Conservation (phyloP, 1,140 invertebrate genomes). For the Drusus annulatus region DNA sequence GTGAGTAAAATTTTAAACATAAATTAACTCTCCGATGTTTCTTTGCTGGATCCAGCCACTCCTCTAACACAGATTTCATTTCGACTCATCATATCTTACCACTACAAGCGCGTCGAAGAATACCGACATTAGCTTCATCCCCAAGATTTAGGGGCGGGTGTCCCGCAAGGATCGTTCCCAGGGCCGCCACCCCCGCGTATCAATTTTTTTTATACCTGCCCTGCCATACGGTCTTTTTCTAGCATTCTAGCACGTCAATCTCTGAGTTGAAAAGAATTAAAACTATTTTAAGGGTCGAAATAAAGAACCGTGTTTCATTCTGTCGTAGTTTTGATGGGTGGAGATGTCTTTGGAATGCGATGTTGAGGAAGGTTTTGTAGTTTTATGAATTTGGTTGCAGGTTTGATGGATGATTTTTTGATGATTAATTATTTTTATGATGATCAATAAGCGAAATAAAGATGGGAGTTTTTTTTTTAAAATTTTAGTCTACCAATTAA, state of each 20-base stretch:
- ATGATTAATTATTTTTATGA: too few relatives aligned
- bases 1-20: neutral
- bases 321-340: too few relatives aligned
- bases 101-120: neutral
- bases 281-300: neutral
- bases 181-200: neutral
- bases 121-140: neutral
- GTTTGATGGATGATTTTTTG: too few relatives aligned
- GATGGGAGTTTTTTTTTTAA: too few relatives aligned
- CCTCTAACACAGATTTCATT: neutral
- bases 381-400: too few relatives aligned
- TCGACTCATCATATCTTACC: neutral
- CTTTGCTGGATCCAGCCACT: neutral
- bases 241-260: neutral
- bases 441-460: too few relatives aligned
- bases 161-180: neutral
- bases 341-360: too few relatives aligned
- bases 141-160: neutral
- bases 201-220: slow-evolving; percentile 14
- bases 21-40: too few relatives aligned
- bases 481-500: too few relatives aligned
- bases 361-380: too few relatives aligned
- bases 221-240: neutral
- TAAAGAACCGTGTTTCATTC: too few relatives aligned
- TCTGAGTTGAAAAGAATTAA: neutral